phyloP scores from a whole-genome alignment of 2,797 vertebrate genomes.

The Leuciscus waleckii region DNA sequence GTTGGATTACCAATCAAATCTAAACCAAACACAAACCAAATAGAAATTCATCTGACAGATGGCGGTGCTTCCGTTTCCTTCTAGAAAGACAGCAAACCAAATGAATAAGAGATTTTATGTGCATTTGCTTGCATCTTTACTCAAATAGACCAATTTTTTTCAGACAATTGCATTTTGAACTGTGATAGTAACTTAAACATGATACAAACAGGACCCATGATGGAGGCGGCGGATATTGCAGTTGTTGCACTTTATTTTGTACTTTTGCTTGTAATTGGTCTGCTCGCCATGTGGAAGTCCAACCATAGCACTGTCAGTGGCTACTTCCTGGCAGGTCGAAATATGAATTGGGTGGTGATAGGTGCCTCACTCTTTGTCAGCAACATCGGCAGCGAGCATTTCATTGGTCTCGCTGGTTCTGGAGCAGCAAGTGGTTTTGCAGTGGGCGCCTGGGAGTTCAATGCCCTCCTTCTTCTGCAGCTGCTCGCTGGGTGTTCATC shows the following conservation, averaged over 20 bases:
- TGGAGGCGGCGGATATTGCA: slow-evolving; percentile 94
- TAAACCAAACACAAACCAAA: slow-evolving; percentile 73
- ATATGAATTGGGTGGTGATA: slow-evolving; percentile 94
- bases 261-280: slow-evolving; percentile 92
- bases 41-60: slow-evolving; percentile 68
- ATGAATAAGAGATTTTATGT: slow-evolving; percentile 78
- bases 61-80: slow-evolving; percentile 78
- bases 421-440: slow-evolving; percentile 98
- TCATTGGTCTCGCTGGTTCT: slow-evolving; percentile 98
- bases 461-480: slow-evolving; percentile 96
- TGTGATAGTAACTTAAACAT: slow-evolving; percentile 72
- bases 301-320: slow-evolving; percentile 96
- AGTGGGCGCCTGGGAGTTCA: slow-evolving; percentile 98
- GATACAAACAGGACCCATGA: slow-evolving; percentile 73
- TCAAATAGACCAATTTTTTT: not conserved
- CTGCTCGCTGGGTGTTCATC: slow-evolving; percentile 97
- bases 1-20: slow-evolving; percentile 82
- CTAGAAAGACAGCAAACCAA: slow-evolving; percentile 95
- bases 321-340: slow-evolving; percentile 98
- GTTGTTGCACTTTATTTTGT: slow-evolving; percentile 96
- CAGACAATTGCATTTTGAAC: slow-evolving; percentile 21
- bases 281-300: slow-evolving; percentile 96
- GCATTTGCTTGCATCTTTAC: slow-evolving; percentile 14
- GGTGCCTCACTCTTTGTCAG: slow-evolving; percentile 98
- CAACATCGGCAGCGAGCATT: slow-evolving; percentile 99